These are phyloP conservation scores for Telenomus remus DNA, from an alignment of 1,140 invertebrate genomes.

Conservation along the genomic window DNA sequence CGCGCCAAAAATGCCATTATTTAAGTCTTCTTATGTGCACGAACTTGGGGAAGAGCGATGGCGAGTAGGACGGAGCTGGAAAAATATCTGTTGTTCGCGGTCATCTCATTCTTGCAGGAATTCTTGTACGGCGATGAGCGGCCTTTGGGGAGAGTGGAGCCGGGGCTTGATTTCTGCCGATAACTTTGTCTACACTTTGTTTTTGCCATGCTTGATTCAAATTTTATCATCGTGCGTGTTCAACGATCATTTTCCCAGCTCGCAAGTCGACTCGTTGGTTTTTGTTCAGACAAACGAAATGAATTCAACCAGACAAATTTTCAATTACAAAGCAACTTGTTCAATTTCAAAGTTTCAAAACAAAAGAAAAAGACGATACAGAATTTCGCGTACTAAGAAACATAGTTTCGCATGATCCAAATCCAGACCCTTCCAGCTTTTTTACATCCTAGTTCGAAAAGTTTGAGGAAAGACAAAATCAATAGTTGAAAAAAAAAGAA, in stretches of 20 bases:
- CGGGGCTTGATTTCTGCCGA: conserved; percentile 47
- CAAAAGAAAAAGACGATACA: no score
- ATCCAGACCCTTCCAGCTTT: conserved; percentile 28
- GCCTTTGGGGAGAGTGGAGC: conserved; percentile 52
- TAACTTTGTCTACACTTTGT: conserved; percentile 1
- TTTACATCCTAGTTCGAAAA: conserved; percentile 19
- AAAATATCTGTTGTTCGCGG: conserved; percentile 73
- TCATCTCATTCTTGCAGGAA: conserved; percentile 68
- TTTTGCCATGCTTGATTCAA: conserved; percentile 30
- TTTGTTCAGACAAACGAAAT: conserved; percentile 13
- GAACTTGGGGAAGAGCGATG: conserved; percentile 45
- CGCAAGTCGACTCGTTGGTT: conserved; percentile 28
- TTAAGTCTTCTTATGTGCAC: conserved; percentile 63
- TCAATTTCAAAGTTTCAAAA: no score
- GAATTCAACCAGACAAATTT: conserved; percentile 22
- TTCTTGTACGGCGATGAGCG: conserved; percentile 60
- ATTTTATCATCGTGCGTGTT: conserved; percentile 58
- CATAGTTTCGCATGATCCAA: conserved; percentile 32
- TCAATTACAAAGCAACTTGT: no score
- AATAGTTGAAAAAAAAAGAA: no score
- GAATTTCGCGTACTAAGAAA: conserved; percentile 25
- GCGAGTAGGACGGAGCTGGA: conserved; percentile 63
- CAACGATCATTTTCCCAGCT: conserved; percentile 75
- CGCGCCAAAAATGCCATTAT: conserved; percentile 65
- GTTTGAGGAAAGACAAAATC: conserved; percentile 1